phyloP scores from a whole-genome alignment of 2,888 invertebrate genomes.

The Xylota sylvarum region DNA sequence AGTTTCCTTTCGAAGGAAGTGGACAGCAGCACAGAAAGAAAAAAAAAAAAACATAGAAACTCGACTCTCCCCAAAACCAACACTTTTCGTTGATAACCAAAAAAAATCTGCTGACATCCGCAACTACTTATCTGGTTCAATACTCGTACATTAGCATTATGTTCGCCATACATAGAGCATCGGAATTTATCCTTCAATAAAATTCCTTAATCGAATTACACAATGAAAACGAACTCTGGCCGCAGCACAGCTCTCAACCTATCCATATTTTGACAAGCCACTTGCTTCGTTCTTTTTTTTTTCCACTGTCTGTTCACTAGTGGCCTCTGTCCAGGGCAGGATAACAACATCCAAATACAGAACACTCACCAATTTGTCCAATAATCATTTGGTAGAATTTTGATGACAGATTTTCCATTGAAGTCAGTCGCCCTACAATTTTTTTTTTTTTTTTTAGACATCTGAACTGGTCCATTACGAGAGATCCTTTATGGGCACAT shows the following conservation, averaged over 20 bases:
- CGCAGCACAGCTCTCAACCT: slow-evolving; percentile 21
- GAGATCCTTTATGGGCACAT: slow-evolving; percentile 65
- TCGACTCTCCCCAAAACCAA: not conserved
- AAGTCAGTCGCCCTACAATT: slow-evolving; percentile 33
- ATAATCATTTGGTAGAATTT: slow-evolving; percentile 60
- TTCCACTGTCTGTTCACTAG: slow-evolving; percentile 9
- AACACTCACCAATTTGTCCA: slow-evolving; percentile 53
- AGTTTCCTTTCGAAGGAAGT: slow-evolving; percentile 12
- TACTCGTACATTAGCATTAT: slow-evolving; percentile 54
- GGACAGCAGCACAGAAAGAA: slow-evolving; percentile 3
- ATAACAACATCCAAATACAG: slow-evolving; percentile 19
- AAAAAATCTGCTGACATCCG: slow-evolving; percentile 63
- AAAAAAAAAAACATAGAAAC: too few relatives aligned
- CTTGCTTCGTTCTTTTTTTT: slow-evolving; percentile 10
- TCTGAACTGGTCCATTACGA: slow-evolving; percentile 67
- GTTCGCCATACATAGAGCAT: slow-evolving; percentile 36
- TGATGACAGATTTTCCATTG: slow-evolving; percentile 68
- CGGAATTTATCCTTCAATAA: slow-evolving; percentile 63
- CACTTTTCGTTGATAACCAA: slow-evolving; percentile 32
- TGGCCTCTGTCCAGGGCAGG: slow-evolving; percentile 46
- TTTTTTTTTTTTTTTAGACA: slow-evolving; percentile 20
- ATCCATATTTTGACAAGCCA: slow-evolving; percentile 7
- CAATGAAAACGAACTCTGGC: slow-evolving; percentile 23
- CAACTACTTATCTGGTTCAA: slow-evolving; percentile 66
- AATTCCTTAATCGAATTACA: slow-evolving; percentile 70